phyloP scores from a whole-genome alignment of 2,888 invertebrate genomes.

The Auanema sp. region DNA sequence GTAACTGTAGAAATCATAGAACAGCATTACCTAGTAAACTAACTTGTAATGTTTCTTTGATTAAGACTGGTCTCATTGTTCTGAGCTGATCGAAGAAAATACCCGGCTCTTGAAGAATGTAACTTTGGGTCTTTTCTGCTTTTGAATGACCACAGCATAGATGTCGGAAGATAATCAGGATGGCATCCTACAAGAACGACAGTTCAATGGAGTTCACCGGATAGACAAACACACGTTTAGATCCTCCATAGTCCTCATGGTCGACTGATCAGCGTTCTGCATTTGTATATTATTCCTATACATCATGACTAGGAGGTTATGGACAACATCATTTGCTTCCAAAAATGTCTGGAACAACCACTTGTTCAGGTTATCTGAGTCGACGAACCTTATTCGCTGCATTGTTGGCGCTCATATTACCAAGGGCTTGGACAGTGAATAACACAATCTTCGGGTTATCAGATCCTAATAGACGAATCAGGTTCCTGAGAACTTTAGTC shows the following conservation, averaged over 20 bases:
- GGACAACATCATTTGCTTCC: too few species aligned
- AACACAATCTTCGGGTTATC: conserved; percentile 29
- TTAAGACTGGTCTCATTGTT: conserved; percentile 46
- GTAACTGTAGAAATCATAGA: not conserved
- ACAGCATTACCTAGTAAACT: too few species aligned
- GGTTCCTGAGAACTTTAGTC: conserved; percentile 24
- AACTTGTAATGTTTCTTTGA: conserved; percentile 51
- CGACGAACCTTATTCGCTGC: conserved; percentile 39
- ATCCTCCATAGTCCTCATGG: conserved; percentile 2
- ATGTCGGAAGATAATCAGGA: conserved; percentile 42
- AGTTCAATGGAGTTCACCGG: not conserved
- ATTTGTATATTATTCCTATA: too few species aligned
- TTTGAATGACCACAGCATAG: conserved; percentile 42
- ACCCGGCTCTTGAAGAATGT: conserved; percentile 26
- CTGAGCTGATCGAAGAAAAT: conserved; percentile 45
- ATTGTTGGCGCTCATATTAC: conserved; percentile 56
- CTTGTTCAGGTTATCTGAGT: not conserved
- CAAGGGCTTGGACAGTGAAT: conserved; percentile 45
- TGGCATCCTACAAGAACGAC: conserved; percentile 38
- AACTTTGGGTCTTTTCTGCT: conserved; percentile 36
- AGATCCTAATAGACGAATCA: conserved; percentile 32
- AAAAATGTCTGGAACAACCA: not conserved
- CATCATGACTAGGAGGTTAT: too few species aligned
- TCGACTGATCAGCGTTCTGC: not conserved
- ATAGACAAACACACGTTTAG: not conserved